Conservation (phyloP, 1,140 invertebrate species). For the Kradibia gibbosae region DNA sequence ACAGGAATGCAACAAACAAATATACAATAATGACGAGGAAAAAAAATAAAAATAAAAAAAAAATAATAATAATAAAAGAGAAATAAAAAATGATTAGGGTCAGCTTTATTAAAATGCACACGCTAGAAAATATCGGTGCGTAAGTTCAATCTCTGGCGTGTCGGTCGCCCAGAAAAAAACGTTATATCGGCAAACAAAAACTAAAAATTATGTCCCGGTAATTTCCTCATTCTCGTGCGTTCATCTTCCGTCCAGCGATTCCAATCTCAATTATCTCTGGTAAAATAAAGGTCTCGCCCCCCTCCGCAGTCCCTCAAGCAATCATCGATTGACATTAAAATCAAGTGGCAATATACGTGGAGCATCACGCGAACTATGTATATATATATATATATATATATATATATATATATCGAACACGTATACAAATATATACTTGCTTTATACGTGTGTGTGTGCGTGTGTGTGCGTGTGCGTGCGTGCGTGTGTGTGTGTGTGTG, state of each 20-base stretch:
- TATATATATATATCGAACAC: no score
- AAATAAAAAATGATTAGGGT: neutral
- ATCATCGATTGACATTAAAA: slow-evolving; percentile 47
- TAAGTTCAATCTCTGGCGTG: neutral
- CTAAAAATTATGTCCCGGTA: neutral
- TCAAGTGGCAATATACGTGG: slow-evolving; percentile 1
- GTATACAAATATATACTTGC: no score
- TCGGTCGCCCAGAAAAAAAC: neutral
- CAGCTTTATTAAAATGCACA: neutral
- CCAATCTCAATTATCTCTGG: slow-evolving; percentile 40
- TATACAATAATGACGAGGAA: neutral
- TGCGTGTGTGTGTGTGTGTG: no score
- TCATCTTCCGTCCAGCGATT: slow-evolving; percentile 6
- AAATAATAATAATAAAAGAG: neutral
- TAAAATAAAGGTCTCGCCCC: neutral
- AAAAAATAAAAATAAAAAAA: neutral
- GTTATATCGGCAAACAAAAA: slow-evolving; percentile 7
- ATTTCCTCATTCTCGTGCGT: slow-evolving; percentile 14
- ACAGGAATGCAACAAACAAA: no score
- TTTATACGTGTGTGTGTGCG: no score
- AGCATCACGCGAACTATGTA: no score
- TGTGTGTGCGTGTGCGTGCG: neutral
- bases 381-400: no score
- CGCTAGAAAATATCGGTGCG: neutral
- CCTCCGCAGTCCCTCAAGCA: neutral